A percentile compares a stretch with the other conserved stretches of the same genome.
Conservation (phyloP, 2,797 vertebrate species). For the Aeoliscus strigatus region DNA sequence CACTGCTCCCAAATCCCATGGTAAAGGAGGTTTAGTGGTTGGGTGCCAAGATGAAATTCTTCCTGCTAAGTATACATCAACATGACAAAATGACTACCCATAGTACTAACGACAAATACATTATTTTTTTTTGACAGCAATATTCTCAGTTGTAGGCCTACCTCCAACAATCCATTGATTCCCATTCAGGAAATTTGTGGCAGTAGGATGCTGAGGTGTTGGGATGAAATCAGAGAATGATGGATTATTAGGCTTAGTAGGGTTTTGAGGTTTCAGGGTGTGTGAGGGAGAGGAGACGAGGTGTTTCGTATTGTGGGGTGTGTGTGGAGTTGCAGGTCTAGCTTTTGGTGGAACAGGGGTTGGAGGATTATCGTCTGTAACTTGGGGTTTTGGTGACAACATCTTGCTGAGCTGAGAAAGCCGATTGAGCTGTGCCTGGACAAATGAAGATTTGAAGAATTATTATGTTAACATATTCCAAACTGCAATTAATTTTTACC, state of each 20-base stretch:
- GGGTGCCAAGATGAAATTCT: constrained; percentile 40
- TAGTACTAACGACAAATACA: too few species aligned
- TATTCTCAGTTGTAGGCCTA: constrained; percentile 3
- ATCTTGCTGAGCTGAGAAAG: constrained; percentile 65
- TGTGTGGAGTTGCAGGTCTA: constrained; percentile 24
- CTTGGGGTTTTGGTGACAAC: constrained; percentile 60
- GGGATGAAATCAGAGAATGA: constrained; percentile 27
- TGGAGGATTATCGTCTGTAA: constrained; percentile 29
- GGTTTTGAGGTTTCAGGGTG: constrained; percentile 20
- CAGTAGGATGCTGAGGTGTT: constrained; percentile 36
- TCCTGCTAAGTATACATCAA: constrained; percentile 23
- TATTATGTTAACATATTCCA: neutral
- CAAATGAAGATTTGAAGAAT: constrained; percentile 6
- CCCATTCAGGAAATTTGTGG: constrained; percentile 34
- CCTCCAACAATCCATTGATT: constrained; percentile 56
- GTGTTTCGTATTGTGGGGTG: constrained; percentile 26
- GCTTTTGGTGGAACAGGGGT: constrained; percentile 32
- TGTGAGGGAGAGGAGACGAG: constrained; percentile 31
- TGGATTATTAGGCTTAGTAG: constrained; percentile 29
- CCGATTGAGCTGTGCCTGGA: constrained; percentile 69
- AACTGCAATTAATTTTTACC: neutral
- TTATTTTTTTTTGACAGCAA: too few species aligned
- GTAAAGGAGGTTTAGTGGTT: constrained; percentile 66
- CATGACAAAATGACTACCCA: too few species aligned
- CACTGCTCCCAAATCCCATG: constrained; percentile 49